Conservation (phyloP, 2,797 vertebrate species). For the Pitangus sulphuratus region DNA sequence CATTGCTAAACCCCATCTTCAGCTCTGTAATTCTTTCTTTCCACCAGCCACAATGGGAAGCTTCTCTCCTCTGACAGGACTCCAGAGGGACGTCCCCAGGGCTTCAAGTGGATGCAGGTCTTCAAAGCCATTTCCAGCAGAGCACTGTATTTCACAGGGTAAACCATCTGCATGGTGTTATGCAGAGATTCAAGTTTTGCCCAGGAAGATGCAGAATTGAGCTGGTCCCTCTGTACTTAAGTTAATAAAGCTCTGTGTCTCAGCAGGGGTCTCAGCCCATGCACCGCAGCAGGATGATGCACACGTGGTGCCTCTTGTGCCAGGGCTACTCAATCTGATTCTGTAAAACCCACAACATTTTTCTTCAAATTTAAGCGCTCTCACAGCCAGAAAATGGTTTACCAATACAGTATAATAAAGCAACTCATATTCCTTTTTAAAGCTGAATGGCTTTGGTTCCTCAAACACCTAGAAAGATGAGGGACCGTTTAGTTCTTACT, state of each 20-base stretch:
- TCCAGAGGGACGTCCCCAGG: neutral
- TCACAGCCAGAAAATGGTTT: neutral
- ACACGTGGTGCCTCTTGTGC: neutral
- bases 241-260: neutral
- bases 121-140: neutral
- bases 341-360: neutral
- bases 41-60: neutral
- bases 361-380: neutral
- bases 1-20: neutral
- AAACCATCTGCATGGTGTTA: neutral
- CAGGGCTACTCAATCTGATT: neutral
- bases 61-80: neutral
- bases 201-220: neutral
- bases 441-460: neutral
- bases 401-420: neutral
- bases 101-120: neutral
- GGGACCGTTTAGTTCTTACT: rapidly evolving
- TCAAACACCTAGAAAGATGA: neutral
- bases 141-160: neutral
- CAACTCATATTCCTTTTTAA: neutral
- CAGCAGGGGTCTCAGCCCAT: neutral
- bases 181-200: neutral
- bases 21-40: neutral
- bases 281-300: neutral
- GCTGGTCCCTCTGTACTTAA: neutral